Evolutionary conservation across 2,113 vertebrate species (phyloP).

Genomic region (Cercocebus atys): DNA sequence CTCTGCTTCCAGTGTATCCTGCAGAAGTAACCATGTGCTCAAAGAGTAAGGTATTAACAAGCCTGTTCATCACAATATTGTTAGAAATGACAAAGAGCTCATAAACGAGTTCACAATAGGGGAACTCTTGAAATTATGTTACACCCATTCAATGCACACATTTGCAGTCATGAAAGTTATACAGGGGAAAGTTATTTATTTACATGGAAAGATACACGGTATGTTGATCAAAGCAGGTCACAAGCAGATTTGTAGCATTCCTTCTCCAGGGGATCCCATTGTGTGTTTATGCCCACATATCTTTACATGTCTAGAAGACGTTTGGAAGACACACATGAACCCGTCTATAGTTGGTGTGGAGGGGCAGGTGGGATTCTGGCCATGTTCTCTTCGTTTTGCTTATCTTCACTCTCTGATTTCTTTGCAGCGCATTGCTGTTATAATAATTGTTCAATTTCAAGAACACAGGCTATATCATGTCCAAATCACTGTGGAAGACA

Average conservation of each 20-base stretch:
- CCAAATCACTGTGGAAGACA: slow-evolving; percentile 29
- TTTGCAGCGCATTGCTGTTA: background rate
- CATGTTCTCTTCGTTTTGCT: slow-evolving; percentile 27
- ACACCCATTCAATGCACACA: background rate
- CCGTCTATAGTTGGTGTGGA: background rate
- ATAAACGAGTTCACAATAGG: background rate
- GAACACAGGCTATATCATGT: background rate
- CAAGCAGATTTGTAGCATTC: background rate
- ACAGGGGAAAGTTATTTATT: background rate
- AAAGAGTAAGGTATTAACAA: background rate
- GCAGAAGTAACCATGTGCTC: background rate
- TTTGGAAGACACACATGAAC: background rate
- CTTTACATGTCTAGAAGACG: background rate
- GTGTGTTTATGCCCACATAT: background rate
- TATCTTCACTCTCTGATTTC: background rate
- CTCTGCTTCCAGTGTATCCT: background rate
- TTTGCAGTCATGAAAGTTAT: background rate
- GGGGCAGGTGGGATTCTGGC: background rate
- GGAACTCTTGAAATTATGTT: background rate
- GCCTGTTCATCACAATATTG: background rate
- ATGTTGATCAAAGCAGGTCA: background rate
- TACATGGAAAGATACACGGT: background rate
- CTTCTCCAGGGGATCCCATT: background rate
- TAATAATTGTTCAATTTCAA: slow-evolving; percentile 3
- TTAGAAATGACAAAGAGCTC: background rate